A percentile compares a stretch with the other conserved stretches of the same genome.
Conservation (phyloP, 2,888 invertebrate species). For the Dicranocentrus wangi region DNA sequence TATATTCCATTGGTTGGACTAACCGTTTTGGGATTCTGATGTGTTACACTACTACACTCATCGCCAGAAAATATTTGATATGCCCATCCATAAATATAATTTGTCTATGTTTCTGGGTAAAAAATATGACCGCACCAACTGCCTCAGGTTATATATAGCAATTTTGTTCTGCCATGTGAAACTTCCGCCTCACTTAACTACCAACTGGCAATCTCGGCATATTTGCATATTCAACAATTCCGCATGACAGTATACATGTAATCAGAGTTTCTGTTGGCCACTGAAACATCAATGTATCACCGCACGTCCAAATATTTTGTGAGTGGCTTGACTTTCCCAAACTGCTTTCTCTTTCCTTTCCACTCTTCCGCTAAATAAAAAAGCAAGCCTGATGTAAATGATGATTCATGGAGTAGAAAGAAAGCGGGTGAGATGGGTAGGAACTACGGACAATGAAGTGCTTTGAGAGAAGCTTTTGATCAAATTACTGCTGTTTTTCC, state of each 20-base stretch:
- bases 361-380: no score
- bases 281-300: background rate
- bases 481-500: slow-evolving; percentile 47
- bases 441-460: slow-evolving; percentile 37
- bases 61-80: no score
- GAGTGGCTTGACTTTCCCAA: background rate
- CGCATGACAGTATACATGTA: background rate
- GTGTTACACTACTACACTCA: no score
- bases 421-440: background rate
- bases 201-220: background rate
- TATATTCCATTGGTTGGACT: no score
- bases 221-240: background rate
- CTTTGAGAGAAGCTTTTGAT: slow-evolving; percentile 31
- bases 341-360: background rate
- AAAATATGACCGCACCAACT: no score
- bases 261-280: background rate
- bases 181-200: background rate
- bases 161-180: background rate
- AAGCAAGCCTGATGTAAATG: background rate
- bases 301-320: background rate
- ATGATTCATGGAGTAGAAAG: background rate
- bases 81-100: no score
- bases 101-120: no score
- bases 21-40: no score
- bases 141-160: no score